Conservation (phyloP, 2,797 vertebrate species). For the Buceros bicornis region DNA sequence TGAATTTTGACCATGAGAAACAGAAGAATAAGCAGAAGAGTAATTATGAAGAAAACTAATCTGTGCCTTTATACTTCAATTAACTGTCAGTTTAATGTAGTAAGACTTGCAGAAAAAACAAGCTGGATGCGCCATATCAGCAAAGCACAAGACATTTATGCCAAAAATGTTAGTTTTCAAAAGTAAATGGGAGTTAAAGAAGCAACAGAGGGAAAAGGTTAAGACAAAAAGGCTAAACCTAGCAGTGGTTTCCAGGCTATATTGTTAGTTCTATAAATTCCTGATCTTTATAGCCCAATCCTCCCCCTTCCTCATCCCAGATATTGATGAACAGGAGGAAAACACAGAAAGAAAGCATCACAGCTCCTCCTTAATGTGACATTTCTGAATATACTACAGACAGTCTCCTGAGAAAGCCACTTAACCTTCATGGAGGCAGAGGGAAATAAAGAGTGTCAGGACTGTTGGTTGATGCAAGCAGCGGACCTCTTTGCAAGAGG, state of each 20-base stretch:
- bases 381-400: background rate
- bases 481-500: background rate
- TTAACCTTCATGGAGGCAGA: background rate
- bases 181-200: background rate
- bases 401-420: background rate
- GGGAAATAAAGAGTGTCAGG: background rate
- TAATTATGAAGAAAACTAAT: background rate
- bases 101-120: background rate
- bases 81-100: background rate
- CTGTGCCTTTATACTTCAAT: background rate
- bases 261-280: background rate
- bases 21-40: background rate
- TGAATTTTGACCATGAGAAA: background rate
- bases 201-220: background rate
- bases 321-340: background rate
- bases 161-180: background rate
- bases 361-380: background rate
- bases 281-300: background rate
- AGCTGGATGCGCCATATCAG: background rate
- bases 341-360: background rate
- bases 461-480: background rate
- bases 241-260: background rate
- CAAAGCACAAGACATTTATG: background rate
- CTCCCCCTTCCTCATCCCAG: background rate
- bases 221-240: conserved; percentile 20